Evolutionary conservation across 53 echinoderm and acorn worm species (phyloP), one percentile per base, ranked within the genome.

Genomic region (Actinopyga echinites): DNA sequence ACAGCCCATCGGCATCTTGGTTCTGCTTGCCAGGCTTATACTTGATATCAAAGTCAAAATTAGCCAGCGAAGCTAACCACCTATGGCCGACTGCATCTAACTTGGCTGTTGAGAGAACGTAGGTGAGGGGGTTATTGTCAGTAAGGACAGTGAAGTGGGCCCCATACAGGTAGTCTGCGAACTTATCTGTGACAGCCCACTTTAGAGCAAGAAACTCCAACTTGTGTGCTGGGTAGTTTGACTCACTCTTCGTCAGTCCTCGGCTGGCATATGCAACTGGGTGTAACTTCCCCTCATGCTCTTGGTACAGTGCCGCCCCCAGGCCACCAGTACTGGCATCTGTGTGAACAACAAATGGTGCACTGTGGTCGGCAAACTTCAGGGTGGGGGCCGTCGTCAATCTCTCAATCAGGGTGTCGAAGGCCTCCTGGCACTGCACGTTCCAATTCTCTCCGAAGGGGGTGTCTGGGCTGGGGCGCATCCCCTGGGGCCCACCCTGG

Each of bases 101-200:
- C 28, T 87, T 87, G 1, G 87, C 81, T 19, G 87, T 43, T 0
- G 87, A 69, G 1, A 87, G 66, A 10, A 87, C 79, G 57, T 87
- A 87, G 11, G 87, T 87, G 10, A 87, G 68, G 15, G 88, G 88
- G 22, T 88, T 88, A 40, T 88, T 88, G 36, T 88, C 88, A 0
- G 88, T 88, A 66, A 88, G 56, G 22, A 88, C 37, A 7, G 37
- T 37, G 37, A 37, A 37, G 37, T 37, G 37, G 7, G 37, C 37
- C 37, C 37, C 37, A 37, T 37, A 37, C 37, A 89, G 81, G 44
- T 25, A 65, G 9, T 74, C 89, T 45, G 68, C 57, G n/a, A 89
- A 64, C 82, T 74, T 86, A 10, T 89, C 75, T 3, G 85, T 89
- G 5, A 89, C 85, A 5, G 85, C 89, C 85, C 89, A 85, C 64